Evolutionary conservation across 23 tunicate genomes (phyloP), one percentile per base, ranked within the genome.

Genomic region (Aplidium turbinatum): DNA sequence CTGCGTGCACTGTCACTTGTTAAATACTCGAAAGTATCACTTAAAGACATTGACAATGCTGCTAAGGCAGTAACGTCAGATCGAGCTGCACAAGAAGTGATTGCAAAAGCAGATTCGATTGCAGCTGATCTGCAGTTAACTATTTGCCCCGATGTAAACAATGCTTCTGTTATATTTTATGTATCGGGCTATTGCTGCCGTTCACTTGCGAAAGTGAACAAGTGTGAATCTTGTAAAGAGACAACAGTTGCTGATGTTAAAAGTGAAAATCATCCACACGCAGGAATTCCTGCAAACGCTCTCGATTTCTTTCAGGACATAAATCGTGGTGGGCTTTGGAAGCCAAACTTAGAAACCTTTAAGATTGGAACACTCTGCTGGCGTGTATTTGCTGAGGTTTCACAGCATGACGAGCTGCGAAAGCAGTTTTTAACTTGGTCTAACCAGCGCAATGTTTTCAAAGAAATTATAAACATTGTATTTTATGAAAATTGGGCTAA

Each of bases 321-420:
- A 7, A 53, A 53, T 53, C 60, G 60, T 53, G 60, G 60, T 53
- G 60, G 60, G 60, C 60, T 53, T 27, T 53, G 21, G 60, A 53
- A 53, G 60, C 20, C 60, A 11, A 7, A 53, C 60, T 24, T 19
- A 19, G 5, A 53, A 7, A 53, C 60, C 5, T 53, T 53, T 53
- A 24, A 27, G n/a, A 27, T 53, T 19, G 60, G 60, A 4, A 53
- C 60, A 19, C 60, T 53, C 21, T 53, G 60, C 60, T 53, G 60
- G 60, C 60, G 22, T 24, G 60, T 53, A 27, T 53, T 53, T 53
- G 4, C 60, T 4, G 60, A 53, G 21, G 26, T 53, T 53, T 53
- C 60, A 53, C 26, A 19, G 5, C n/a, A 19, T 24, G 22, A 53
- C 22, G 60, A 53, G 60, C 20, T 53, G n/a, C 60, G 60, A 27